phyloP scores from a whole-genome alignment of 2,113 vertebrate genomes.

The Acanthisitta chloris region DNA sequence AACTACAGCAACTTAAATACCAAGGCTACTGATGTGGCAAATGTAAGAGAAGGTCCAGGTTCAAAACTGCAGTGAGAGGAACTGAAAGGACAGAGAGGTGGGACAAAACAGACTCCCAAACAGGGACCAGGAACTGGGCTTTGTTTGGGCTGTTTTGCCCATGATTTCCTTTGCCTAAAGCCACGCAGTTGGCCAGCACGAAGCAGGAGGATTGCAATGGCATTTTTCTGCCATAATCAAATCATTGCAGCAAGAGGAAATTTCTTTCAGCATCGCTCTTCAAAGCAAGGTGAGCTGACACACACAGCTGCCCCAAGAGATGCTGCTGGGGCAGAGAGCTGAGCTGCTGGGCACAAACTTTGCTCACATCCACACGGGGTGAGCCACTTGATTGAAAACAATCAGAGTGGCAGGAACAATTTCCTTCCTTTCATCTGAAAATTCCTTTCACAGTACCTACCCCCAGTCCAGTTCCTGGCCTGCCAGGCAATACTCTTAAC shows the following conservation, averaged over 20 bases:
- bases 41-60: background rate
- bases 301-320: background rate
- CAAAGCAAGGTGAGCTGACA: background rate
- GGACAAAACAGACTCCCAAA: background rate
- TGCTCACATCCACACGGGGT: background rate
- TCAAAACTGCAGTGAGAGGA: background rate
- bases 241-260: background rate
- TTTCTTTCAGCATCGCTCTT: background rate
- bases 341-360: background rate
- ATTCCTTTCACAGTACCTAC: constrained; percentile 12
- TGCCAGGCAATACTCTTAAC: background rate
- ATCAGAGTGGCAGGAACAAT: constrained; percentile 44
- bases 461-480: background rate
- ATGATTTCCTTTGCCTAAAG: background rate
- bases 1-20: background rate
- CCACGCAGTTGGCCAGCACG: background rate
- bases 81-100: background rate
- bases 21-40: background rate
- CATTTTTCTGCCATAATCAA: background rate
- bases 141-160: background rate
- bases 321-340: background rate
- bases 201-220: background rate
- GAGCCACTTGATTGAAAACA: constrained; percentile 16
- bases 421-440: constrained; percentile 57
- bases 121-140: background rate